Percentiles rank a stretch among this genome's conserved stretches.
Conservation (phyloP, 2,888 invertebrate genomes). For the Polyommatus icarus region DNA sequence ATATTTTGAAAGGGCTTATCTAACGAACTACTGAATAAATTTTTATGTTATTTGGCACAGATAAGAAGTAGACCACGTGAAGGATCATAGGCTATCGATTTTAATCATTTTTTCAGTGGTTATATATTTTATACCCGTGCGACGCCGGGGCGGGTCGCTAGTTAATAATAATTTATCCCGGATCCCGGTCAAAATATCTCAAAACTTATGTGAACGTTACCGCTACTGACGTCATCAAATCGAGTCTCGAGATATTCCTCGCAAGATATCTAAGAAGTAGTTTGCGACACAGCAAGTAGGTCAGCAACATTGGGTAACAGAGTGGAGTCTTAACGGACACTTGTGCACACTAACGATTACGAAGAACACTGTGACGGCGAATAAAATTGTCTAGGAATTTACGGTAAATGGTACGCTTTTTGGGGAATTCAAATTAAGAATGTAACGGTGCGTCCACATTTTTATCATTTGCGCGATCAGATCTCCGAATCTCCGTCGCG, state of each 20-base stretch:
- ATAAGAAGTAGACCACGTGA: too few species aligned
- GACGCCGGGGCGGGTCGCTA: too few species aligned
- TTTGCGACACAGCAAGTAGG: conserved; percentile 16
- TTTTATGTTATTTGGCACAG: too few species aligned
- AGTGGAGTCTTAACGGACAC: conserved; percentile 45
- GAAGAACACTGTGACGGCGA: conserved; percentile 51
- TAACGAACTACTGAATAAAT: too few species aligned
- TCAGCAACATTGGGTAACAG: conserved; percentile 2
- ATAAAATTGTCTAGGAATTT: background rate
- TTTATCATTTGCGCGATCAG: too few species aligned
- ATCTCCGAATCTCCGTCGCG: too few species aligned
- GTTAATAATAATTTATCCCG: background rate
- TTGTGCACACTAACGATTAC: conserved; percentile 58
- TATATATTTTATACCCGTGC: too few species aligned
- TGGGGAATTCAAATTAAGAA: background rate
- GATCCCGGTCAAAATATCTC: background rate
- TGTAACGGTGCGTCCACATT: too few species aligned
- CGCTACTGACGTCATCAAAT: background rate
- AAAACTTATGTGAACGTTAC: background rate
- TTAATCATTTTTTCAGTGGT: too few species aligned
- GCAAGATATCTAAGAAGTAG: background rate
- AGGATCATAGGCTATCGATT: too few species aligned
- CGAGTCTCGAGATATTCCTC: background rate
- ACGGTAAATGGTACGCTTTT: background rate
- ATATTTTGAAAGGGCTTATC: too few species aligned